Base-by-base conservation (phyloP, 2,797 vertebrate species). In the Anomalospiza imberbis region DNA sequence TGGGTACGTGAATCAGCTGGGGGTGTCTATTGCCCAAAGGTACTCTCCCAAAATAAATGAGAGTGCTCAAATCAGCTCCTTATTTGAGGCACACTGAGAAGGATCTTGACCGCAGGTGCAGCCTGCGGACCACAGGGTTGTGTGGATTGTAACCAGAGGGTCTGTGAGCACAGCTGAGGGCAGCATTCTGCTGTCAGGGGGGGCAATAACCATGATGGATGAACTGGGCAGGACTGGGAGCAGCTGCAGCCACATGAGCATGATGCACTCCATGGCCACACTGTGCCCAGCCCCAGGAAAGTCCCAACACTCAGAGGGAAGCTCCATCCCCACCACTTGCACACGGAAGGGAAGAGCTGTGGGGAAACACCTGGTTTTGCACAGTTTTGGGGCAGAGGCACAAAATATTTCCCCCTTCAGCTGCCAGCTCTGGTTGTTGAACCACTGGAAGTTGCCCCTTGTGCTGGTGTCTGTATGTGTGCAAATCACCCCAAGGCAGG, bases 241-340 rank as follows among this genome's bases (percentile, higher is more conserved):
- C 74, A 72, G 73, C 66, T 38, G 25, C 2, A 2, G 7, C 51
- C 25, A 36, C 2, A 0, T 36, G 38, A 79, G 19, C 1, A 0
- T 28, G 66, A 50, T 28, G 29, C 38, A 51, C 76, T 38, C 14
- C 36, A 3, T 21, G 57, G 29, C 48, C 44, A 25, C 34, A 9
- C 4, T 11, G 1, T 5, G 40, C 36, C 47, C 26, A 73, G 66
- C 45, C 58, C 50, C 2, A 3, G 81, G 81, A 47, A 95, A 87
- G 42, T 29, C 91, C 86, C 87, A 32, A 7, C 0, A 6, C 53
- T 89, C 84, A 85, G 53, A 61, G 24, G 2, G 24, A 93, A 85
- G 73, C 75, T 51, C 45, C n/a, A 31, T 65, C 65, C 60, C 8
- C 14, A 31, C 5, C 0, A 0, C 34, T 72, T 73, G 50, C 4